Evolutionary conservation across 1,140 invertebrate species (phyloP).

Genomic region (Bombus affinis): DNA sequence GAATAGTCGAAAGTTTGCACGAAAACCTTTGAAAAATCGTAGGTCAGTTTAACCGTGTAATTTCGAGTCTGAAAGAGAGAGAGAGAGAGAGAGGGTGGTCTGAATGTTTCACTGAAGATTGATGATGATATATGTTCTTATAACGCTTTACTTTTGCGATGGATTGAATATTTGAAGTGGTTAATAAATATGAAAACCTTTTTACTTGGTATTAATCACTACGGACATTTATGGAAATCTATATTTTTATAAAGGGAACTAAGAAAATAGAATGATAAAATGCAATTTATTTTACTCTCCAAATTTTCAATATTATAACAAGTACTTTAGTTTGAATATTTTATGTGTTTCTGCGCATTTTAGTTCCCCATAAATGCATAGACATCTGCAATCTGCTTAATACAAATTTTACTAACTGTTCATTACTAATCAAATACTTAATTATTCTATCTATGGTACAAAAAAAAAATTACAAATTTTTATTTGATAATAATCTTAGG

Average conservation of each 20-base stretch:
- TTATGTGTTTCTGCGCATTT: too few relatives aligned
- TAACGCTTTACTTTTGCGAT: background rate
- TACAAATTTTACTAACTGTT: too few relatives aligned
- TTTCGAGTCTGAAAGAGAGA: background rate
- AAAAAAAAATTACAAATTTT: background rate
- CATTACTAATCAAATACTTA: background rate
- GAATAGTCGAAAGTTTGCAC: background rate
- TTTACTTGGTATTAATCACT: background rate
- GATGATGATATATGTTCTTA: background rate
- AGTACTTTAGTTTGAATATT: too few relatives aligned
- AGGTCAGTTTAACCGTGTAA: background rate
- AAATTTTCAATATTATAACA: too few relatives aligned
- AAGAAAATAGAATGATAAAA: too few relatives aligned
- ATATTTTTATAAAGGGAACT: too few relatives aligned
- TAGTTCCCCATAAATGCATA: too few relatives aligned
- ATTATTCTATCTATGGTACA: background rate
- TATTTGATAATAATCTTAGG: background rate
- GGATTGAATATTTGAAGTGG: background rate
- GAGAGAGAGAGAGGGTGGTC: background rate
- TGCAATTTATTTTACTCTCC: too few relatives aligned
- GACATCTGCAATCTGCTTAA: too few relatives aligned
- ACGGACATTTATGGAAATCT: too few relatives aligned
- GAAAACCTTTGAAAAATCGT: background rate
- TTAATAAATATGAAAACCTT: background rate
- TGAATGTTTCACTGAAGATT: slow-evolving; percentile 11